Evolutionary conservation across 2,888 invertebrate species (phyloP).

Genomic region (Dione vanillae): DNA sequence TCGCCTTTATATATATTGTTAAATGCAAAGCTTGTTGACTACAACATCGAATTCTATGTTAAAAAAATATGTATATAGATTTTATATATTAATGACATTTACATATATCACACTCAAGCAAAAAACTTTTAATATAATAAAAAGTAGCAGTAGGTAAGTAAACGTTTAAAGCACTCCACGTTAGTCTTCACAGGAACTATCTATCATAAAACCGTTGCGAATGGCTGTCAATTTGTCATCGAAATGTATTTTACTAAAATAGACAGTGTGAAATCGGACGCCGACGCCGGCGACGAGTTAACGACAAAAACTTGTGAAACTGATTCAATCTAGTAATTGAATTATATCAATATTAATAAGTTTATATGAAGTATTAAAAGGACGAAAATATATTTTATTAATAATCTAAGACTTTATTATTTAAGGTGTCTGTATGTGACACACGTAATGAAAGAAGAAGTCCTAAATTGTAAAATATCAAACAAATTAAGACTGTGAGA

Average conservation of each 20-base stretch:
- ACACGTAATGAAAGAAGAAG: too few relatives aligned
- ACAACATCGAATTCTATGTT: too few relatives aligned
- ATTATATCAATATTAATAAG: too few relatives aligned
- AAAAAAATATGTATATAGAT: too few relatives aligned
- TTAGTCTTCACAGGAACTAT: slow-evolving; percentile 37
- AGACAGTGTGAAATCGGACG: slow-evolving; percentile 61
- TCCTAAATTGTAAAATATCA: neutral
- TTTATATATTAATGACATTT: too few relatives aligned
- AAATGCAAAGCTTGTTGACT: neutral
- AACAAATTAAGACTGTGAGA: neutral
- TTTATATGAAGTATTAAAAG: too few relatives aligned
- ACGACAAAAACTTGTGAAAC: slow-evolving; percentile 59
- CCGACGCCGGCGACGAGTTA: slow-evolving; percentile 52
- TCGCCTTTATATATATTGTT: neutral
- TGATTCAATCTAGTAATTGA: slow-evolving; percentile 25
- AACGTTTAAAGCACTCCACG: slow-evolving; percentile 12
- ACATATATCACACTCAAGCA: too few relatives aligned
- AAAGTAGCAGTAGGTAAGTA: neutral
- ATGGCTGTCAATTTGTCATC: slow-evolving; percentile 55
- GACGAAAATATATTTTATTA: too few relatives aligned
- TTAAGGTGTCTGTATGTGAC: too few relatives aligned
- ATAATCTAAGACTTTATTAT: too few relatives aligned
- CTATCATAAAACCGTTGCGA: slow-evolving; percentile 42
- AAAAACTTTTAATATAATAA: neutral
- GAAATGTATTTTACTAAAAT: slow-evolving; percentile 57